phyloP scores from a whole-genome alignment of 1,140 invertebrate genomes.

The Aleiodes sp. region DNA sequence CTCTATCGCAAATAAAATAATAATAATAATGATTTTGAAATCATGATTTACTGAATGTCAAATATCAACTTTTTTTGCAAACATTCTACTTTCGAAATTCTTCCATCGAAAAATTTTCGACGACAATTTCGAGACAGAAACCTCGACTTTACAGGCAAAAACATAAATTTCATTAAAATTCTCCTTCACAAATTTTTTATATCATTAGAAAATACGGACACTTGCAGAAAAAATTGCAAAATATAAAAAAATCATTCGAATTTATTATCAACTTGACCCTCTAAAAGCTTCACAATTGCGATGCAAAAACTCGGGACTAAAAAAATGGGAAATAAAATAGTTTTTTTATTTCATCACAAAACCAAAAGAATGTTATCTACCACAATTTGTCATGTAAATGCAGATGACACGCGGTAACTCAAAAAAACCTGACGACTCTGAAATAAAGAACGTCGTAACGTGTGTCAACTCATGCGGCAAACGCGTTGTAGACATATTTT shows the following conservation, averaged over 20 bases:
- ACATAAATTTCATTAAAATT: not conserved
- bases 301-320: too few species aligned
- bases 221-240: not conserved
- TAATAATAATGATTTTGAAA: too few species aligned
- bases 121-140: too few species aligned
- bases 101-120: too few species aligned
- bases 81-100: too few species aligned
- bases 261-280: too few species aligned
- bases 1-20: too few species aligned
- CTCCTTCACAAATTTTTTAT: not conserved
- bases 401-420: not conserved
- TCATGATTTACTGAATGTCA: too few species aligned
- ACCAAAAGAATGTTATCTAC: not conserved
- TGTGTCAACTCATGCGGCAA: constrained; percentile 16
- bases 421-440: constrained; percentile 1
- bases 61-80: too few species aligned
- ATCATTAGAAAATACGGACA: not conserved
- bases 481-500: constrained; percentile 14
- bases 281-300: too few species aligned
- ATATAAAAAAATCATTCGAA: not conserved
- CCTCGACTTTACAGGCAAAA: too few species aligned
- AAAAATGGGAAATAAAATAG: too few species aligned
- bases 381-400: constrained; percentile 1
- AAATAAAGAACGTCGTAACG: constrained; percentile 14
- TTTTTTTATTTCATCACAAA: not conserved